phyloP scores from a whole-genome alignment of 2,113 vertebrate species.

The Phyllopteryx taeniolatus region DNA sequence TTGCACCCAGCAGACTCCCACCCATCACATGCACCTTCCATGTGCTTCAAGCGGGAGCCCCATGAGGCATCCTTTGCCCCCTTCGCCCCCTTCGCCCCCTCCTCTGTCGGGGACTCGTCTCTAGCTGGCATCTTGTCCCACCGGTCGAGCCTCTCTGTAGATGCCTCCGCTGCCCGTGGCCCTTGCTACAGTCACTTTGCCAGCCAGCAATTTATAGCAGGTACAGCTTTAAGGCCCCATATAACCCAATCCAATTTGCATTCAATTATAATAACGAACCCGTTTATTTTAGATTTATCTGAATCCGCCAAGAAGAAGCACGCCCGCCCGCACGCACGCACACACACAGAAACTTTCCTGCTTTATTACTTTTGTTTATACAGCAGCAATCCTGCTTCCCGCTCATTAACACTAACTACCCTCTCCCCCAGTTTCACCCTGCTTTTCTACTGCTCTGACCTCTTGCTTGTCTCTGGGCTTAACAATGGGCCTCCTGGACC shows the following conservation, averaged over 20 bases:
- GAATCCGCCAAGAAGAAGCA: not conserved
- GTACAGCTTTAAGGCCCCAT: slow-evolving; percentile 68
- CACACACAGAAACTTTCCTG: too few relatives aligned
- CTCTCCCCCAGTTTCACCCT: slow-evolving; percentile 26
- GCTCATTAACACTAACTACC: slow-evolving; percentile 56
- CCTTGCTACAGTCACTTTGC: slow-evolving; percentile 83
- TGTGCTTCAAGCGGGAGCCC: slow-evolving; percentile 88
- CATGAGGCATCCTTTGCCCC: slow-evolving; percentile 88
- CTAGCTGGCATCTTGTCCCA: slow-evolving; percentile 85
- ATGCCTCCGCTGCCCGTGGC: slow-evolving; percentile 82
- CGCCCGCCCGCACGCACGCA: too few relatives aligned
- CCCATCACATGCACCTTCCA: slow-evolving; percentile 82
- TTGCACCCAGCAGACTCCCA: slow-evolving; percentile 80
- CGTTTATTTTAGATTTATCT: not conserved
- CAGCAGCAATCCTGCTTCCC: slow-evolving; percentile 36
- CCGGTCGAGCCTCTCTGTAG: slow-evolving; percentile 84
- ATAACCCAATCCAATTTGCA: slow-evolving; percentile 10
- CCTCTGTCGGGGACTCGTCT: slow-evolving; percentile 80
- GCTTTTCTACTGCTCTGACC: slow-evolving; percentile 47
- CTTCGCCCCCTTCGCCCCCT: slow-evolving; percentile 85
- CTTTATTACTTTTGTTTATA: slow-evolving; percentile 37
- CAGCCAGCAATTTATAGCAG: slow-evolving; percentile 87
- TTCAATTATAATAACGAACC: not conserved
- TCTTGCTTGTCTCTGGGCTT: slow-evolving; percentile 40
- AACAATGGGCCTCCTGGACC: slow-evolving; percentile 59